Percentiles rank a stretch among this genome's conserved stretches.
Conservation (phyloP, 2,113 vertebrate genomes). For the Gambusia affinis region DNA sequence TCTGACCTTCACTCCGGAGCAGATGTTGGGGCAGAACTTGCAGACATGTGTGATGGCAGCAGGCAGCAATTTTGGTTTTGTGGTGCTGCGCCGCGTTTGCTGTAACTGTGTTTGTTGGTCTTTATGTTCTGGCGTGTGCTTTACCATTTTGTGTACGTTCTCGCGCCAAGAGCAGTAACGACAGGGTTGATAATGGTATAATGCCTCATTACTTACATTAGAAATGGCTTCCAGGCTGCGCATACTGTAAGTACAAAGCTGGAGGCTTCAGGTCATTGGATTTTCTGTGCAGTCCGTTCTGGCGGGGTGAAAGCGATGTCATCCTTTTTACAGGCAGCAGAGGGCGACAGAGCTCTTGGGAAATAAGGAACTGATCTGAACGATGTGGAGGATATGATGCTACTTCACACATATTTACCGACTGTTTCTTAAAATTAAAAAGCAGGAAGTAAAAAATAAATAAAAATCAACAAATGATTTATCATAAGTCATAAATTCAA, state of each 20-base stretch:
- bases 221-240: slow-evolving; percentile 3
- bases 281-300: slow-evolving; percentile 13
- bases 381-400: background rate
- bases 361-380: background rate
- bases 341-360: slow-evolving; percentile 39
- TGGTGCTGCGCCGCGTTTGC: background rate
- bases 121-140: background rate
- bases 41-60: background rate
- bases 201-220: background rate
- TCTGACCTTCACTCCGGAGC: background rate
- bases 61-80: background rate
- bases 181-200: background rate
- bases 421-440: background rate
- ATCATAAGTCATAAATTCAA: no score
- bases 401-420: background rate
- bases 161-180: background rate
- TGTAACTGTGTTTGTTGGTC: background rate
- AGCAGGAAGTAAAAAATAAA: background rate
- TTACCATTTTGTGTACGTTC: background rate
- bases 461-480: background rate
- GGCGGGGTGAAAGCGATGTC: slow-evolving; percentile 1
- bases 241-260: slow-evolving; percentile 3
- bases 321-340: slow-evolving; percentile 46
- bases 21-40: background rate
- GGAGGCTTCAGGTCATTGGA: background rate